Evolutionary conservation across 2,113 vertebrate species (phyloP).

Genomic region (Calidris pygmaea): DNA sequence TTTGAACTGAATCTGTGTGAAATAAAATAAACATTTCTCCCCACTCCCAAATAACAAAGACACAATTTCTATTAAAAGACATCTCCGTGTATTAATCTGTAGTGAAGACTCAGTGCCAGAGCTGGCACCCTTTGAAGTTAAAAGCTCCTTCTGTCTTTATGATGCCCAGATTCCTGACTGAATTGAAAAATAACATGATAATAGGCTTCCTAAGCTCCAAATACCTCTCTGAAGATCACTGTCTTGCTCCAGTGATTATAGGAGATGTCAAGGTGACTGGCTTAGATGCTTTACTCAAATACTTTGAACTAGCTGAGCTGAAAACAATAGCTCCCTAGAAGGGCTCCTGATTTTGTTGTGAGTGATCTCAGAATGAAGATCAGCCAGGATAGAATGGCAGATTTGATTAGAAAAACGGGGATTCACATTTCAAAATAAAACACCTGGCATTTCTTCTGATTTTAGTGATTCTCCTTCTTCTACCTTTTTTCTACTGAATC

Average conservation of each 20-base stretch:
- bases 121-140: slow-evolving; percentile 10
- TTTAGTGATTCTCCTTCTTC: neutral
- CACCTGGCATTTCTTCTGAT: neutral
- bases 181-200: neutral
- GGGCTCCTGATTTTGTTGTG: neutral
- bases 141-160: neutral
- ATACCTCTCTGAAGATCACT: neutral
- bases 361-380: neutral
- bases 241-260: neutral
- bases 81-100: neutral
- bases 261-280: neutral
- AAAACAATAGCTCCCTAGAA: neutral
- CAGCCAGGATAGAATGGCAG: neutral
- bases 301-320: neutral
- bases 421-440: neutral
- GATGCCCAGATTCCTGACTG: neutral
- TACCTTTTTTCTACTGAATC: neutral
- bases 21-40: neutral
- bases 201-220: neutral
- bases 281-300: neutral
- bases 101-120: neutral
- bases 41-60: neutral
- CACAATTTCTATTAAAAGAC: neutral
- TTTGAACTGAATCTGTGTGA: neutral
- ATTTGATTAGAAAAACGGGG: neutral